These are phyloP conservation scores for Ictalurus punctatus DNA, from an alignment of 2,113 vertebrate species.

Conservation along the genomic window DNA sequence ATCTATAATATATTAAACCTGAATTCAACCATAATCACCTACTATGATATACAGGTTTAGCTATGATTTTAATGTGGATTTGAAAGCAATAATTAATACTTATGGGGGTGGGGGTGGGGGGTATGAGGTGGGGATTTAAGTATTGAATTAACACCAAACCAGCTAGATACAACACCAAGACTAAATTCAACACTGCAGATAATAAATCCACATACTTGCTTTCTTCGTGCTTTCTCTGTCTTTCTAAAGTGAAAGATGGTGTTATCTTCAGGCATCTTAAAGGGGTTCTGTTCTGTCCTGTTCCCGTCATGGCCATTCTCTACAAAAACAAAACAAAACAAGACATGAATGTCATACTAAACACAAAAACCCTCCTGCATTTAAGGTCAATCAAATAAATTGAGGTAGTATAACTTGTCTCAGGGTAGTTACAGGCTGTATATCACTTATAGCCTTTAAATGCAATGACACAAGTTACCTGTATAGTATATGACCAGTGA, in stretches of 20 bases:
- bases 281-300: slow-evolving; percentile 51
- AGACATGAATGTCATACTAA: not conserved
- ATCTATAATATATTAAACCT: not conserved
- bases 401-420: not conserved
- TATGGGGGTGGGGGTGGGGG: too few species aligned
- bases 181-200: not conserved
- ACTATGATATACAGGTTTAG: not conserved
- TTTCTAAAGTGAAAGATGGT: slow-evolving; percentile 50
- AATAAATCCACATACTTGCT: slow-evolving; percentile 19
- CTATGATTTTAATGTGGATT: not conserved
- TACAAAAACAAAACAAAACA: not conserved
- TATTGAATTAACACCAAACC: not conserved
- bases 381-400: not conserved
- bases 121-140: not conserved
- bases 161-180: not conserved
- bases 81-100: not conserved
- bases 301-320: not conserved
- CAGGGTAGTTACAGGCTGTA: not conserved
- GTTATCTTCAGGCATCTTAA: slow-evolving; percentile 57
- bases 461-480: not conserved
- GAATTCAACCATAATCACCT: not conserved
- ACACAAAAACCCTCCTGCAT: not conserved
- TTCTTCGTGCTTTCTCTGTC: slow-evolving; percentile 47
- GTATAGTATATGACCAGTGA: not conserved
- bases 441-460: not conserved